Evolutionary conservation across 2,888 invertebrate species (phyloP), one percentile per base, ranked within the genome.

Genomic region (Helicoverpa assulta): DNA sequence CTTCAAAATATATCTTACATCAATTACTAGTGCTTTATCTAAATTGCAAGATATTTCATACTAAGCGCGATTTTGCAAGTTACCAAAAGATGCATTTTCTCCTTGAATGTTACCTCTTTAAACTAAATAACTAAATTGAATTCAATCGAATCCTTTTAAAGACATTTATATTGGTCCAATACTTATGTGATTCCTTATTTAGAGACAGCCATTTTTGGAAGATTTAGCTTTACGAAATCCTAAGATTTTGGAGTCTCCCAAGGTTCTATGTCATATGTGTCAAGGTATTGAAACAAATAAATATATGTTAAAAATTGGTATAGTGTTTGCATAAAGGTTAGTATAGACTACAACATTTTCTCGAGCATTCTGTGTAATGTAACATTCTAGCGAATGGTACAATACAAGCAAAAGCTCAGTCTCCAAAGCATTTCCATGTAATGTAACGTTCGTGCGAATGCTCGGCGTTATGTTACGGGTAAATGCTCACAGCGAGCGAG

Each of bases 181-280:
- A 37, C n/a, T 53, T 1, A 43, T 26, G 56, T 8, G 19, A 37
- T 54, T 18, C 33, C 47, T 26, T 26, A 59, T 26, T 29, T 7
- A 57, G 19, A 16, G 10, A 21, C 64, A 18, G 7, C 65, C 55
- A 33, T 59, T 69, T 21, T 59, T 29, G 52, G 8, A 62, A 63
- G 14, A 10, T 63, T 61, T 64, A 57, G 63, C 62, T 72, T 75
- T 47, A 18, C 37, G 7, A 29, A 16, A 33, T 37, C 8, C 18
- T 70, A 29, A 26, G 6, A 55, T 67, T 76, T 71, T 71, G 67
- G 40, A 52, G 43, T 47, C 43, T 37, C 70, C 14, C 63, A 64
- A 76, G 76, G 76, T 5, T 7, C n/a, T 29, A 50, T 26, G 21
- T 3, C 19, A 52, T 47, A 12, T 18, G 37, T 67, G 76, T 72